Conservation (phyloP, 2,797 vertebrate genomes). For the Molossus molossus region DNA sequence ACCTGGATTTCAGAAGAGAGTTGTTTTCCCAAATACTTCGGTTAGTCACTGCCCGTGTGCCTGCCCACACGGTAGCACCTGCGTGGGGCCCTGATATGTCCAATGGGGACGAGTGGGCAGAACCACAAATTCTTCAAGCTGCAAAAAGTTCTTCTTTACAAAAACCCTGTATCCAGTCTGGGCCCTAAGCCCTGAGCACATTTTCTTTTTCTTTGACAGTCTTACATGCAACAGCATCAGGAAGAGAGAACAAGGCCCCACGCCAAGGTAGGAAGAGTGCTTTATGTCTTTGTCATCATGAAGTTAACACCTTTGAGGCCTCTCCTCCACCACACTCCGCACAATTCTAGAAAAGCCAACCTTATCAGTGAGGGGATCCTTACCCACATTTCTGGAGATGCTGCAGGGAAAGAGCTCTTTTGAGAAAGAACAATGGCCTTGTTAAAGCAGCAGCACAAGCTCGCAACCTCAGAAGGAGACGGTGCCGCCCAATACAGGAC, state of each 20-base stretch:
- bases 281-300: neutral
- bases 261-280: neutral
- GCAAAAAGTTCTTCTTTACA: neutral
- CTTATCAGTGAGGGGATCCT: neutral
- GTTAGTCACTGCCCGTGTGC: neutral
- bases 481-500: too few relatives aligned
- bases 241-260: neutral
- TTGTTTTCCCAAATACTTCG: neutral
- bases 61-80: rapidly evolving
- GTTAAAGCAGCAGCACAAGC: neutral
- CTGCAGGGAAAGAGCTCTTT: neutral
- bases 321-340: neutral
- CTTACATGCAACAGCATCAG: neutral
- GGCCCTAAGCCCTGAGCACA: neutral
- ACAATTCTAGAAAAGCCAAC: neutral
- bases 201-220: neutral
- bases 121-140: neutral
- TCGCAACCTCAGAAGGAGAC: rapidly evolving
- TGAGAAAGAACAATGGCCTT: neutral
- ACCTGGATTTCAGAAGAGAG: conserved; percentile 77
- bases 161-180: neutral
- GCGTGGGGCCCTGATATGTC: neutral
- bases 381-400: too few relatives aligned
- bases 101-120: neutral
- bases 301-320: neutral